These are phyloP conservation scores for Brachionus sp. DNA, from an alignment of 1,140 invertebrate species.

Conservation along the genomic window DNA sequence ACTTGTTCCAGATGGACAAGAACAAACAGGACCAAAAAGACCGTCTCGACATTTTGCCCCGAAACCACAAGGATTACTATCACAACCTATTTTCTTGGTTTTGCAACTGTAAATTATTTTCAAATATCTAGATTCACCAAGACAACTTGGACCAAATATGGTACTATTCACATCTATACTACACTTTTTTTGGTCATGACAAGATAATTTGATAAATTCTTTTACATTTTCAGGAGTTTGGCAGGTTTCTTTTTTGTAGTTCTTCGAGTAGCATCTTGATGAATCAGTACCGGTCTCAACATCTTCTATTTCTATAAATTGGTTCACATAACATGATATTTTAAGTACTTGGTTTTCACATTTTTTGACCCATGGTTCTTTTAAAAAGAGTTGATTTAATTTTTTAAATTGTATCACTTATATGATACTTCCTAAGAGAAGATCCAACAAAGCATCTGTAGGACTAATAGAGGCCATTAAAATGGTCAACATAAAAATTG, in stretches of 20 bases:
- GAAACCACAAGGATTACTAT: neutral
- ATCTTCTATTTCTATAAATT: neutral
- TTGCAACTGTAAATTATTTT: neutral
- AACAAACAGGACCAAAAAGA: neutral
- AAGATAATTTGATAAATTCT: neutral
- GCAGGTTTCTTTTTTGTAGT: neutral
- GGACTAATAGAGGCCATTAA: neutral
- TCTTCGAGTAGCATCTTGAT: neutral
- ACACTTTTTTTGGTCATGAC: neutral
- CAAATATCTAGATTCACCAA: neutral
- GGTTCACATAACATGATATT: neutral
- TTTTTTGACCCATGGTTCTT: neutral
- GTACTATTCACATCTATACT: neutral
- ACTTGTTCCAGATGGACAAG: neutral
- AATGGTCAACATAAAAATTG: neutral
- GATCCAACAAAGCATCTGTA: neutral
- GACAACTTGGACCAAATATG: neutral
- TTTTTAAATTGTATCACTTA: neutral
- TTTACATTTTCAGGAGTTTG: neutral
- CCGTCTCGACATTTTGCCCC: neutral
- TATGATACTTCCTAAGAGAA: neutral
- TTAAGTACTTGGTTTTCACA: neutral
- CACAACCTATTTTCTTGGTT: conserved; percentile 1
- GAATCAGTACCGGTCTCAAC: neutral
- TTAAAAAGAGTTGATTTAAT: neutral